Percentiles rank a stretch among this genome's conserved stretches.
Evolutionary conservation across 1,140 invertebrate species (phyloP).

Genomic region (Zaprionus gabonicus): DNA sequence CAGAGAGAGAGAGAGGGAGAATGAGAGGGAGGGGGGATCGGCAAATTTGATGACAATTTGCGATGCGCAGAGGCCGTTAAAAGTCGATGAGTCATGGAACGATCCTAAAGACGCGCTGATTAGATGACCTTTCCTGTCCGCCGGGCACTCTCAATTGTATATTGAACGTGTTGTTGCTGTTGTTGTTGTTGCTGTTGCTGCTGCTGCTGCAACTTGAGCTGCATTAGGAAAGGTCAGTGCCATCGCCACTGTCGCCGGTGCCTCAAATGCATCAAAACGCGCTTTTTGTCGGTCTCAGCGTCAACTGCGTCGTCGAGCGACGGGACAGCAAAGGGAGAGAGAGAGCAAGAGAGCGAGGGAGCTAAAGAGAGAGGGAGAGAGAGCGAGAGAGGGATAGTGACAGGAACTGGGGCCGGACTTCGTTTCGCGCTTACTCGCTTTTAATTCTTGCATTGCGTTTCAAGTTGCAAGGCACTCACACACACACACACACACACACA

Average conservation of each 20-base stretch:
- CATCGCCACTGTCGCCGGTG: constrained; percentile 61
- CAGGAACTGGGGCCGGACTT: constrained; percentile 34
- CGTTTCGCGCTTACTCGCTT: constrained; percentile 79
- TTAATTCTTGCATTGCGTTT: constrained; percentile 82
- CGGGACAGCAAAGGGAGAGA: not conserved
- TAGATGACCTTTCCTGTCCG: constrained; percentile 34
- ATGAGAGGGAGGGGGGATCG: not conserved
- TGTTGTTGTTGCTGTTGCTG: constrained; percentile 10
- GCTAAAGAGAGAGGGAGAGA: not conserved
- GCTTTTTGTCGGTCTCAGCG: constrained; percentile 69
- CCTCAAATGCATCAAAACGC: constrained; percentile 80
- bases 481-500: constrained; percentile 4
- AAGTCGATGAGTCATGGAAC: constrained; percentile 16
- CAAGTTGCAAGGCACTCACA: constrained; percentile 74
- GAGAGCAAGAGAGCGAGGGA: not conserved
- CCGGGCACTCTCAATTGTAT: constrained; percentile 33
- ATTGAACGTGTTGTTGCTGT: constrained; percentile 18
- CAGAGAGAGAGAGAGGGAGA: not conserved
- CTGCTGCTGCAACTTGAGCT: constrained; percentile 63
- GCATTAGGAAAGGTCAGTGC: constrained; percentile 82
- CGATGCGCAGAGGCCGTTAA: not conserved
- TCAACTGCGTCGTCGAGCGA: constrained; percentile 40
- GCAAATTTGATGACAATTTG: constrained; percentile 13
- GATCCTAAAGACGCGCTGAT: constrained; percentile 27
- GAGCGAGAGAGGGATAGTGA: not conserved